Percentiles rank a stretch among this genome's conserved stretches.
Evolutionary conservation across 2,113 vertebrate species (phyloP).

Genomic region (Xyrauchen texanus): DNA sequence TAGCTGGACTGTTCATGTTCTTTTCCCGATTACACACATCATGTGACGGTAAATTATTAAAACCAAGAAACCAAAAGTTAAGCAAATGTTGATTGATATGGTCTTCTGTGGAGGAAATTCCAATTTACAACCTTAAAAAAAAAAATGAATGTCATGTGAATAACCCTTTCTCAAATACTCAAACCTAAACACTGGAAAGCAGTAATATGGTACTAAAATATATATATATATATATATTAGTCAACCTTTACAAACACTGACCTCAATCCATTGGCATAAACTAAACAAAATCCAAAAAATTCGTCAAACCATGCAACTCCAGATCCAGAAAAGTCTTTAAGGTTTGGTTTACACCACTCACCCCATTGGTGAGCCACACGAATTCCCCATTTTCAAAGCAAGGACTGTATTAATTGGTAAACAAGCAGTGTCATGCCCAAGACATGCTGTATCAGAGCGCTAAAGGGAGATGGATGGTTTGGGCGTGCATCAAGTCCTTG

Average conservation of each 20-base stretch:
- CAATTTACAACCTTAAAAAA: conserved; percentile 41
- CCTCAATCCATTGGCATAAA: neutral
- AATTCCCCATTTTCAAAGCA: neutral
- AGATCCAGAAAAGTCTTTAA: conserved; percentile 14
- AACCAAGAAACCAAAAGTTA: conserved; percentile 33
- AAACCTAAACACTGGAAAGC: neutral
- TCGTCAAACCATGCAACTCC: conserved; percentile 45
- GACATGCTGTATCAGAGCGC: conserved; percentile 38
- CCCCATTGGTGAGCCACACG: too few relatives aligned
- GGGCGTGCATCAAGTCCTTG: neutral
- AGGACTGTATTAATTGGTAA: conserved; percentile 14
- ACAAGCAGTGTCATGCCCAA: conserved; percentile 70
- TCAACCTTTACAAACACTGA: too few relatives aligned
- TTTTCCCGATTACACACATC: conserved; percentile 36
- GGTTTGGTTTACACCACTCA: neutral
- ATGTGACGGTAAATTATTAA: conserved; percentile 49
- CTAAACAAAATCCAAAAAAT: conserved; percentile 23
- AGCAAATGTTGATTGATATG: neutral
- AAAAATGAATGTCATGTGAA: neutral
- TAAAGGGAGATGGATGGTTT: neutral
- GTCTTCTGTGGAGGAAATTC: conserved; percentile 40
- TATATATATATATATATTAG: too few relatives aligned
- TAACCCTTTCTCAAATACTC: neutral
- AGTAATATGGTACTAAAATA: too few relatives aligned
- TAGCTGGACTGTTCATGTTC: neutral